These are phyloP conservation scores for Penaeus monodon DNA, from an alignment of 2,888 invertebrate genomes.

Conservation along the genomic window DNA sequence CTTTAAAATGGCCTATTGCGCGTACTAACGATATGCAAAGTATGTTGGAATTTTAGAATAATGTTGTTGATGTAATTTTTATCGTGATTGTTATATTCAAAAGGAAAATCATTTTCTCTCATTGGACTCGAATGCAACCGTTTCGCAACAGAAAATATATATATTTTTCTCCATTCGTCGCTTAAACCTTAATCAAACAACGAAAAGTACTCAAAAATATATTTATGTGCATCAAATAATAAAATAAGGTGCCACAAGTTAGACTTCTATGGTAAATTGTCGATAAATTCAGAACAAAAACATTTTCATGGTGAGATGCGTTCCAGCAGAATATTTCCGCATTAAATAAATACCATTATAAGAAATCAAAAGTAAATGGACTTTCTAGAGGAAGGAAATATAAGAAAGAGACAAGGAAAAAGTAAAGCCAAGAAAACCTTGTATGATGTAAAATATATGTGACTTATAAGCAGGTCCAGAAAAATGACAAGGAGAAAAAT, in stretches of 20 bases:
- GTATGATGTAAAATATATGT: too few relatives aligned
- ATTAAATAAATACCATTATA: background rate
- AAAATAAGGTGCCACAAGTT: background rate
- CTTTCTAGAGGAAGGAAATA: too few relatives aligned
- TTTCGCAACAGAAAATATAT: background rate
- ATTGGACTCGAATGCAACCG: constrained; percentile 21
- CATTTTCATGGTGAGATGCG: constrained; percentile 36
- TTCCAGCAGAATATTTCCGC: constrained; percentile 10
- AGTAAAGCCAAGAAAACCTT: too few relatives aligned
- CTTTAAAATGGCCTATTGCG: too few relatives aligned
- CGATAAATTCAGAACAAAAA: constrained; percentile 51
- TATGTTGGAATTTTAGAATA: background rate
- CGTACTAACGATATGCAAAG: too few relatives aligned
- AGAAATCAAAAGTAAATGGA: too few relatives aligned
- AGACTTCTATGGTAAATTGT: background rate
- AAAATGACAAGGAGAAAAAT: too few relatives aligned
- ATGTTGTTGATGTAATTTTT: background rate
- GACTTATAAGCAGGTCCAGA: too few relatives aligned
- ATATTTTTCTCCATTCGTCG: too few relatives aligned
- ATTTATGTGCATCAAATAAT: background rate
- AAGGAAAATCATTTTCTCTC: constrained; percentile 4
- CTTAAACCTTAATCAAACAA: too few relatives aligned
- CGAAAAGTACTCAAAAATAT: too few relatives aligned
- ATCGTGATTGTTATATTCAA: background rate
- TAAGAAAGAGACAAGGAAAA: too few relatives aligned